Evolutionary conservation across 2,113 vertebrate genomes (phyloP), one percentile per base, ranked within the genome.

Genomic region (Syngnathus scovelli): DNA sequence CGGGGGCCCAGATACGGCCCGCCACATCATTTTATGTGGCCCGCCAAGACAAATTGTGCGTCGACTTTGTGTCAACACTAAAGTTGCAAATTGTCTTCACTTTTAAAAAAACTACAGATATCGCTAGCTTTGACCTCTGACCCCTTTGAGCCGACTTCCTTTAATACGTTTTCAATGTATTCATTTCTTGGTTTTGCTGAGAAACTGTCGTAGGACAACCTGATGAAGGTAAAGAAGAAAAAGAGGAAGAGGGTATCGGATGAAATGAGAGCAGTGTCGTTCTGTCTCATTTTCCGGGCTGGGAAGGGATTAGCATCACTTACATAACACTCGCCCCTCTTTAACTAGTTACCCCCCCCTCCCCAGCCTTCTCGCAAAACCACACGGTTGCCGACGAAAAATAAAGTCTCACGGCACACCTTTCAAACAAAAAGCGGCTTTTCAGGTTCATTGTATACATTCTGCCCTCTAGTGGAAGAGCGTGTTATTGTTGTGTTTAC

Each of bases 301-400:
- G 81, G 73, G 64, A 85, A 76, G 77, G 85, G 87, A 87, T 90
- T 85, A 89, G 79, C 77, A 76, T 77, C 71, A 62, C 86, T 90
- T 90, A 85, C 83, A 81, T 89, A 89, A 89, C 3, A 54, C 64
- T 72, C 55, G 66, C 55, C 76, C 27, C 69, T 48, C 51, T 62
- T 52, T 43, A 71, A 80, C 70, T 59, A 81, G 76, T 81, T 74
- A 60, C 37, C 60, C 23, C 36, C 41, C 49, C 27, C 67, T 68
- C 61, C 39, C 61, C 21, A 21, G 52, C 37, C 59, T 61, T 68
- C 55, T 63, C 78, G 3, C 27, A 33, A 33, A 33, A 33, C 27
- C 27, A 65, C 65, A 76, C 67, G 69, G 78, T 68, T 80, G 66
- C 16, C 37, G 18, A 9, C 6, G 18, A 7, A 52, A 52, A 52